Conservation (phyloP, 1,140 invertebrate genomes). For the Drosophila sp. region DNA sequence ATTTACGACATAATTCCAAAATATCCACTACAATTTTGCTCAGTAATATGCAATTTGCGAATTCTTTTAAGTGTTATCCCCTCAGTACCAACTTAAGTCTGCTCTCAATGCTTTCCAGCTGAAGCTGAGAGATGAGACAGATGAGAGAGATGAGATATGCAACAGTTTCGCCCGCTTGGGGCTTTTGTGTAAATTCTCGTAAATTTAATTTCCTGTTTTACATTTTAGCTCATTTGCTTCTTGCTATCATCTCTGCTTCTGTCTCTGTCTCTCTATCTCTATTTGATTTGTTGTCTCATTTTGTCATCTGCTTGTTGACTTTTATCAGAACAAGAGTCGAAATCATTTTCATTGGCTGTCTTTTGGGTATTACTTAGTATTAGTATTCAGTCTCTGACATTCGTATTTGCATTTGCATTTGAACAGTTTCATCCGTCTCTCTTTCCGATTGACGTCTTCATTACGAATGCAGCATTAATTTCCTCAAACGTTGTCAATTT, state of each 20-base stretch:
- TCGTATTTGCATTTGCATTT: conserved; percentile 42
- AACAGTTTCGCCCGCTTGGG: conserved; percentile 50
- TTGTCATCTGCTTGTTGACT: conserved; percentile 43
- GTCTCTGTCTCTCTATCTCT: conserved; percentile 6
- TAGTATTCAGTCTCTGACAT: conserved; percentile 44
- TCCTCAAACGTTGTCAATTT: conserved; percentile 42
- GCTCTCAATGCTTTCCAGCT: not conserved
- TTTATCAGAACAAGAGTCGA: conserved; percentile 34
- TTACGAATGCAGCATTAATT: conserved; percentile 46
- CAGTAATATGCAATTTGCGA: conserved; percentile 47
- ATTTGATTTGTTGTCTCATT: conserved; percentile 35
- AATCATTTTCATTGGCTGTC: conserved; percentile 42
- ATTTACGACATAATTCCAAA: conserved; percentile 6
- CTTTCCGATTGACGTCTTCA: conserved; percentile 29
- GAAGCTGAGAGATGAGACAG: conserved; percentile 4
- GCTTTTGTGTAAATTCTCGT: conserved; percentile 66
- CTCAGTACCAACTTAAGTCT: conserved; percentile 1
- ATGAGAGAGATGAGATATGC: conserved; percentile 37
- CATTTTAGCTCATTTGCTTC: conserved; percentile 51
- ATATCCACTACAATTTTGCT: conserved; percentile 16
- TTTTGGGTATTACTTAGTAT: conserved; percentile 43
- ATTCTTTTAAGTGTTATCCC: conserved; percentile 9
- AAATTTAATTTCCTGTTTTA: conserved; percentile 78
- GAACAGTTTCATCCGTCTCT: conserved; percentile 8
- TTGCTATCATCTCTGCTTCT: not conserved